Evolutionary conservation across 2,113 vertebrate species (phyloP).

Genomic region (Plecturocebus donacophilus): DNA sequence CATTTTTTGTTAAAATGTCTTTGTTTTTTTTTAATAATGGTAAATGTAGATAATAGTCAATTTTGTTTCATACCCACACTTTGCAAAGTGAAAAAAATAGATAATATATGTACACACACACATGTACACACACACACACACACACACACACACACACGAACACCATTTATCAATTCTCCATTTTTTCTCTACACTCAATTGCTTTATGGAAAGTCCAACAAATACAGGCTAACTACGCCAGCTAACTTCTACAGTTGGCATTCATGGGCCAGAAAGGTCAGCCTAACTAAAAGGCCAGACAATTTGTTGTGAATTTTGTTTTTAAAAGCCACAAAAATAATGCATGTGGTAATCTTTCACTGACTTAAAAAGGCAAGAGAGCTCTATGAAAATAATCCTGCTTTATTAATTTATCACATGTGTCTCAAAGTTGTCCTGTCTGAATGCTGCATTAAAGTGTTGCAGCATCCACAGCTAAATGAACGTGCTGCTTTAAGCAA

Average conservation of each 20-base stretch:
- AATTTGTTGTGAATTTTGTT: conserved; percentile 40
- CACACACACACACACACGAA: not conserved
- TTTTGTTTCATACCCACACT: not conserved
- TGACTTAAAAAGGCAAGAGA: conserved; percentile 8
- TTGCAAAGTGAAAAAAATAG: not conserved
- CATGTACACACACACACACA: not conserved
- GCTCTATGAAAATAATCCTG: not conserved
- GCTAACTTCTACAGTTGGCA: not conserved
- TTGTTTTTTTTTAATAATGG: not conserved
- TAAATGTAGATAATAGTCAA: not conserved
- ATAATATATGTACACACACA: not conserved
- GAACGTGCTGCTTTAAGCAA: conserved; percentile 77
- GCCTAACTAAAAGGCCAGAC: conserved; percentile 12
- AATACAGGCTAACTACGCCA: not conserved
- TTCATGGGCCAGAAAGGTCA: not conserved
- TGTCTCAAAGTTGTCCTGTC: not conserved
- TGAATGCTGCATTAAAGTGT: not conserved
- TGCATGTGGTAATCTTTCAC: not conserved
- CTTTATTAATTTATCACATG: not conserved
- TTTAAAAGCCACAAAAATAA: conserved; percentile 35
- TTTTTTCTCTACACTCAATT: not conserved
- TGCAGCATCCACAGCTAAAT: conserved; percentile 52
- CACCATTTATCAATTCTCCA: not conserved
- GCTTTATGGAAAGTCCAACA: conserved; percentile 17
- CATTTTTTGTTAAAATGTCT: not conserved